These are phyloP conservation scores for Lasioglossum marginatum DNA, from an alignment of 2,888 invertebrate species.

Conservation along the genomic window DNA sequence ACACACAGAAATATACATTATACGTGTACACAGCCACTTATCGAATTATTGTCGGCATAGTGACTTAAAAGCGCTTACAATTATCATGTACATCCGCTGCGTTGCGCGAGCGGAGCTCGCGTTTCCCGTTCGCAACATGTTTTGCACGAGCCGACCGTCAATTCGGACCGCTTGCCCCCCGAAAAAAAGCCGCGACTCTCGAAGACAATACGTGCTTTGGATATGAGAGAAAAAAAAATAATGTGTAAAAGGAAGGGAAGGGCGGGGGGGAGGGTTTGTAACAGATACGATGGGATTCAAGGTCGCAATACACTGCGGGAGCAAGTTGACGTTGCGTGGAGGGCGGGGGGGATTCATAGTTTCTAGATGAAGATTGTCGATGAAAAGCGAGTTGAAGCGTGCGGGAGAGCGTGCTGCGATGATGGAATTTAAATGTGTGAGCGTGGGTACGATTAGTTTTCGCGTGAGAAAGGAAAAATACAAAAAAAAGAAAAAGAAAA, in stretches of 20 bases:
- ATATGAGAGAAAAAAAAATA: constrained; percentile 1
- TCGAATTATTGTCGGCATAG: constrained; percentile 61
- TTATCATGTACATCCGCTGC: constrained; percentile 48
- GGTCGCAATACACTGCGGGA: neutral
- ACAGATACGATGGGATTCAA: neutral
- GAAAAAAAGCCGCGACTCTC: constrained; percentile 27
- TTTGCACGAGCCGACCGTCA: constrained; percentile 44
- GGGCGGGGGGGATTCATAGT: constrained; percentile 12
- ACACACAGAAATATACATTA: neutral
- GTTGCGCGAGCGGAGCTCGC: constrained; percentile 35
- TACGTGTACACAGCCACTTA: constrained; percentile 34
- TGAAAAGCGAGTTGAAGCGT: neutral
- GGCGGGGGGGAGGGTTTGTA: neutral
- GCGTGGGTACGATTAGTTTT: constrained; percentile 37
- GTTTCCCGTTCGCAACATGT: constrained; percentile 21
- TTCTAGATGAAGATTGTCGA: constrained; percentile 6
- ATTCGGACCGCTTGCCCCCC: constrained; percentile 28
- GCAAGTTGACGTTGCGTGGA: neutral
- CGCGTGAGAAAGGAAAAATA: constrained; percentile 21
- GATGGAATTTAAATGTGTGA: constrained; percentile 27
- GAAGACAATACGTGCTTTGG: constrained; percentile 60
- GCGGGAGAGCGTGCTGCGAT: neutral
- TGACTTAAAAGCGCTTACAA: constrained; percentile 65
- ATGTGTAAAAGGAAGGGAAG: neutral
- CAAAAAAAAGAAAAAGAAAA: constrained; percentile 24